Evolutionary conservation across 2,797 vertebrate genomes (phyloP).

Genomic region (Sus cebifrons): DNA sequence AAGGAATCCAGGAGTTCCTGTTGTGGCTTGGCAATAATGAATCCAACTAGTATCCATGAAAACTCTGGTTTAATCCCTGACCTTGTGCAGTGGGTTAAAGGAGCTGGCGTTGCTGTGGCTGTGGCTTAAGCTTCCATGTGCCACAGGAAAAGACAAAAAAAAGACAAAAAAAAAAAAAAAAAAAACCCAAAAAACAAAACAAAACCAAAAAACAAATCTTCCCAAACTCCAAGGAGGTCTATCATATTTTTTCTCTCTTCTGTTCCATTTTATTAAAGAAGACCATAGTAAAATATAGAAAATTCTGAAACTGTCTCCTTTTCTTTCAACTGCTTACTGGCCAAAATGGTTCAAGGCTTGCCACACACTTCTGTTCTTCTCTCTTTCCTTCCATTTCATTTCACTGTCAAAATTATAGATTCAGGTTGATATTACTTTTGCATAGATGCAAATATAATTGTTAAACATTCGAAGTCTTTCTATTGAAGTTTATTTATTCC

Average conservation of each 20-base stretch:
- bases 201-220: no score
- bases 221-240: neutral
- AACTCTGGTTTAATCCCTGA: no score
- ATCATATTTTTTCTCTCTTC: neutral
- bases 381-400: neutral
- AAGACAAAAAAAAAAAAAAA: no score
- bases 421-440: neutral
- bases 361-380: neutral
- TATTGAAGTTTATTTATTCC: neutral
- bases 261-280: constrained; percentile 38
- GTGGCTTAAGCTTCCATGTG: no score
- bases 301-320: constrained; percentile 19
- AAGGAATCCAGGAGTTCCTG: neutral
- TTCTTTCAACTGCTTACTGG: constrained; percentile 8
- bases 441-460: neutral
- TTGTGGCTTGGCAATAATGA: no score
- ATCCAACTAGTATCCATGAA: no score
- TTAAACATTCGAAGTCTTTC: constrained; percentile 38
- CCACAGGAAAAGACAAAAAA: no score
- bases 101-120: no score
- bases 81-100: no score
- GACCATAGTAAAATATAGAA: neutral
- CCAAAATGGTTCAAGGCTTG: neutral
- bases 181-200: no score
- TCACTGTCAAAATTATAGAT: constrained; percentile 6